A percentile compares a stretch with the other conserved stretches of the same genome.
phyloP scores from a whole-genome alignment of 2,888 invertebrate species.

The Clepsis dumicolana region DNA sequence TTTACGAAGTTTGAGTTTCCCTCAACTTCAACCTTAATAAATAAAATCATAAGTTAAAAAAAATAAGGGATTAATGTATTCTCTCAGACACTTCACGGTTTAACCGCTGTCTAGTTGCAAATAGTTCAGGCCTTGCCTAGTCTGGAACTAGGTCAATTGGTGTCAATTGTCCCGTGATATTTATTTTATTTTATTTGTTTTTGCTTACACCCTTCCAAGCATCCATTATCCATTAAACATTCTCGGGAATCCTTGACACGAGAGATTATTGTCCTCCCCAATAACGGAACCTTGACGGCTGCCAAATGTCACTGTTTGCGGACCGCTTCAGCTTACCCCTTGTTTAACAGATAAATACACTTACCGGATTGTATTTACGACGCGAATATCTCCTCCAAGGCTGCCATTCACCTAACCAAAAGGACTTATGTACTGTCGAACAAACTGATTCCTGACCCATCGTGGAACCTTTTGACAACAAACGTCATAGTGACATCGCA shows the following conservation, averaged over 20 bases:
- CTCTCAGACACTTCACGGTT: too few species aligned
- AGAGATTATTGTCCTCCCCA: slow-evolving; percentile 11
- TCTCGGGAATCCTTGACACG: background rate
- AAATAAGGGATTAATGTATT: too few species aligned
- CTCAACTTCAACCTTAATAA: too few species aligned
- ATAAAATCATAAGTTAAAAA: too few species aligned
- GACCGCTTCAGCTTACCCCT: slow-evolving; percentile 21
- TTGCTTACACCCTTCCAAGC: background rate
- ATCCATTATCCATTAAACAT: slow-evolving; percentile 12
- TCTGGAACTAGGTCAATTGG: too few species aligned
- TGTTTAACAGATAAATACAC: slow-evolving; percentile 45
- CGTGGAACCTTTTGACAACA: too few species aligned
- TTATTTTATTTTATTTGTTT: background rate
- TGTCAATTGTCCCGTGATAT: background rate
- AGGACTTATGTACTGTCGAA: slow-evolving; percentile 58
- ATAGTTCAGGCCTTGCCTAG: too few species aligned
- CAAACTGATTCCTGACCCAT: too few species aligned
- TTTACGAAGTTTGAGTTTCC: too few species aligned
- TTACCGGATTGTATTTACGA: slow-evolving; percentile 57
- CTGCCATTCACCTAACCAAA: slow-evolving; percentile 19
- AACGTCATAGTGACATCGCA: too few species aligned
- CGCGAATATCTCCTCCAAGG: slow-evolving; percentile 45
- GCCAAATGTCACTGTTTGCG: slow-evolving; percentile 49
- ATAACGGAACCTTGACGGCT: slow-evolving; percentile 12
- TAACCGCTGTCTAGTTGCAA: too few species aligned